These are phyloP conservation scores for Bombus vancouverensis DNA, from an alignment of 1,140 invertebrate genomes.

Conservation along the genomic window DNA sequence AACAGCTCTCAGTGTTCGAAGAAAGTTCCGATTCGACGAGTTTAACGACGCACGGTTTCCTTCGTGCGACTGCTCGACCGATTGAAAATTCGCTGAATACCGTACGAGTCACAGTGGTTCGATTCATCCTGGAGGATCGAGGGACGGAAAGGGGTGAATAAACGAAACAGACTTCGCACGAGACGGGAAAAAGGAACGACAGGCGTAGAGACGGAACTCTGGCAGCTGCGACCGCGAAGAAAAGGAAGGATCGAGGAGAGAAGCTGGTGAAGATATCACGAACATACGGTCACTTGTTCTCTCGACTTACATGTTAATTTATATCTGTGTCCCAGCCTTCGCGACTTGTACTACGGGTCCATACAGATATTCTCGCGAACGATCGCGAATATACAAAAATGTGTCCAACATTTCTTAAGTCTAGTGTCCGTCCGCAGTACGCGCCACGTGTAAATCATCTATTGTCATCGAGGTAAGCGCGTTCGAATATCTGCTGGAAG, in stretches of 20 bases:
- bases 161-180: conserved; percentile 5
- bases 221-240: conserved; percentile 46
- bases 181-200: conserved; percentile 45
- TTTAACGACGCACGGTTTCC: neutral
- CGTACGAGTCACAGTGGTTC: conserved; percentile 52
- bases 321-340: neutral
- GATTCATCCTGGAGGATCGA: conserved; percentile 62
- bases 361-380: conserved; percentile 2
- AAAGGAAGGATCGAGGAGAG: conserved; percentile 1
- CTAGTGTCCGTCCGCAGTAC: neutral
- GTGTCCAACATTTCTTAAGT: neutral
- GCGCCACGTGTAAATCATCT: conserved; percentile 19
- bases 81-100: conserved; percentile 58
- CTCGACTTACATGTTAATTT: conserved; percentile 53
- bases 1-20: neutral
- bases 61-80: neutral
- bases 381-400: conserved; percentile 8
- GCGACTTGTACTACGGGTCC: neutral
- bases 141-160: conserved; percentile 8
- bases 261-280: conserved; percentile 49
- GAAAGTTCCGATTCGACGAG: neutral
- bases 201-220: conserved; percentile 32
- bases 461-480: conserved; percentile 11
- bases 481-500: neutral
- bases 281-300: conserved; percentile 69